phyloP scores from a whole-genome alignment of 2,797 vertebrate species.

The Distichodus sexfasciatus region DNA sequence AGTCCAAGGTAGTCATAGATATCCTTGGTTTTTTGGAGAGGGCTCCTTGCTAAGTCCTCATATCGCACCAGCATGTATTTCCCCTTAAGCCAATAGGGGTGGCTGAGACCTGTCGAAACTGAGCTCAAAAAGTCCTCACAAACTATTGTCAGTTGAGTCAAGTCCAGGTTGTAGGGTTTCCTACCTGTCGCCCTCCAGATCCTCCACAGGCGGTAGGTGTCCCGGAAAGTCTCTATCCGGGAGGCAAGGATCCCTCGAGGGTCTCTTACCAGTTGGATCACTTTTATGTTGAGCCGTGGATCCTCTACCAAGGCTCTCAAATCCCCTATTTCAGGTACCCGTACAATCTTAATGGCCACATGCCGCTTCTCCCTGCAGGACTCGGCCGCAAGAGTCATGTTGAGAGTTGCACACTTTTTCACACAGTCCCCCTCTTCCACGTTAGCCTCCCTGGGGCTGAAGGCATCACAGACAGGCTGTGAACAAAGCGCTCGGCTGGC shows the following conservation, averaged over 20 bases:
- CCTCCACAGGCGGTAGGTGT: slow-evolving; percentile 88
- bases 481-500: slow-evolving; percentile 88
- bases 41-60: slow-evolving; percentile 88
- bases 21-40: slow-evolving; percentile 87
- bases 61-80: slow-evolving; percentile 91
- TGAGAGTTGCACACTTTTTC: slow-evolving; percentile 81
- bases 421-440: slow-evolving; percentile 88
- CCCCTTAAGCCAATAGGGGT: slow-evolving; percentile 85
- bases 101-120: slow-evolving; percentile 80
- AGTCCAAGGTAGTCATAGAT: slow-evolving; percentile 87
- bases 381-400: slow-evolving; percentile 80
- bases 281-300: slow-evolving; percentile 86
- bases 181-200: slow-evolving; percentile 89
- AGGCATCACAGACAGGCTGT: slow-evolving; percentile 77
- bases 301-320: slow-evolving; percentile 85
- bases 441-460: slow-evolving; percentile 65
- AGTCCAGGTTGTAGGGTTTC: slow-evolving; percentile 86
- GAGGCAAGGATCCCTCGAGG: slow-evolving; percentile 88
- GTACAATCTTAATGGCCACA: slow-evolving; percentile 88
- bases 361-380: slow-evolving; percentile 81
- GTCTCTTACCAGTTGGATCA: slow-evolving; percentile 89
- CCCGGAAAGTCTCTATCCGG: slow-evolving; percentile 88
- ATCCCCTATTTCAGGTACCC: slow-evolving; percentile 85
- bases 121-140: slow-evolving; percentile 90
- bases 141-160: slow-evolving; percentile 83